A percentile compares a stretch with the other conserved stretches of the same genome.
phyloP scores from a whole-genome alignment of 2,113 vertebrate species.

The Rallus limicola region DNA sequence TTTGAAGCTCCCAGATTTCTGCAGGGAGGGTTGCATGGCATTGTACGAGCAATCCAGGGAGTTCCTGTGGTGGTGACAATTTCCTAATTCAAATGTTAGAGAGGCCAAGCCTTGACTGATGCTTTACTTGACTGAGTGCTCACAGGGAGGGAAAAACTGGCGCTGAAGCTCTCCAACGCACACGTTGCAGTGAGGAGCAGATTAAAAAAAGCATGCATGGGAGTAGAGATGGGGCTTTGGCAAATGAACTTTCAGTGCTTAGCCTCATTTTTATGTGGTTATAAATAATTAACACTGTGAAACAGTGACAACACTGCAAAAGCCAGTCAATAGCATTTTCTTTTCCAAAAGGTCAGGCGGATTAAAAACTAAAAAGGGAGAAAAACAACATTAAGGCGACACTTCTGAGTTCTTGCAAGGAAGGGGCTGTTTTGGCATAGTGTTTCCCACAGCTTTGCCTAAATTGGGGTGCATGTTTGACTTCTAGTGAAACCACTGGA shows the following conservation, averaged over 20 bases:
- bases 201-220: background rate
- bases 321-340: background rate
- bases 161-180: background rate
- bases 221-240: background rate
- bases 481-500: background rate
- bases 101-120: background rate
- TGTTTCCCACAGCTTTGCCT: background rate
- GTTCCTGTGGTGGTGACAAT: background rate
- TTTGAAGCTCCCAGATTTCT: background rate
- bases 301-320: background rate
- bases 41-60: background rate
- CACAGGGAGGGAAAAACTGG: background rate
- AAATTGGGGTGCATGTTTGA: background rate
- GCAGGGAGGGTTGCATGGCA: background rate
- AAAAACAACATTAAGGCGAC: background rate
- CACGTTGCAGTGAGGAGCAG: background rate
- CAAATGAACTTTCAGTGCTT: background rate
- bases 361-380: background rate
- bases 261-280: background rate
- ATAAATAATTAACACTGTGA: conserved; percentile 20
- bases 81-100: background rate
- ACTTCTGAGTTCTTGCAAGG: background rate
- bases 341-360: background rate
- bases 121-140: background rate
- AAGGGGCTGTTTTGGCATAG: background rate